Evolutionary conservation across 2,888 invertebrate species (phyloP).

Genomic region (Drosophila koepferae): DNA sequence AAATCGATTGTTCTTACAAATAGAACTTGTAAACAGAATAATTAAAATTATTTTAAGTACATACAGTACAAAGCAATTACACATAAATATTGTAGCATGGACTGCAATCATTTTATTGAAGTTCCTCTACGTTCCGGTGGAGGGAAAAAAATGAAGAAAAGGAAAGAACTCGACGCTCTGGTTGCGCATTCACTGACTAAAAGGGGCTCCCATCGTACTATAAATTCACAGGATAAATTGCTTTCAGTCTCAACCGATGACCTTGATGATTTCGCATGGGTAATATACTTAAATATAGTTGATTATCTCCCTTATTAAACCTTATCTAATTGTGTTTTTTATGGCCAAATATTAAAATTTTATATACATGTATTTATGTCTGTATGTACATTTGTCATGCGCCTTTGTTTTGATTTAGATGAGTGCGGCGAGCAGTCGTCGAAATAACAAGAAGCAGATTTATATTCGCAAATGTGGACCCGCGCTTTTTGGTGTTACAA

Average conservation of each 20-base stretch:
- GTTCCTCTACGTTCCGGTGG: conserved; percentile 87
- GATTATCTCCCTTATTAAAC: conserved; percentile 1
- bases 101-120: conserved; percentile 88
- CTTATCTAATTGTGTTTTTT: conserved; percentile 12
- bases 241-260: conserved; percentile 88
- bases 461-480: conserved; percentile 82
- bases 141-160: conserved; percentile 91
- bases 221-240: conserved; percentile 87
- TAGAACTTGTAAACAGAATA: conserved; percentile 14
- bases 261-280: conserved; percentile 86
- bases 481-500: conserved; percentile 76
- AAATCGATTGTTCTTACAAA: conserved; percentile 10
- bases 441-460: conserved; percentile 78
- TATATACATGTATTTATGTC: not conserved
- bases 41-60: conserved; percentile 1
- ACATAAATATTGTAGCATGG: conserved; percentile 82
- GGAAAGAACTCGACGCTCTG: conserved; percentile 91
- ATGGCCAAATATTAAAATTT: not conserved
- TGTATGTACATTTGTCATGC: conserved; percentile 8
- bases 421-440: conserved; percentile 71
- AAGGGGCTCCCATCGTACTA: conserved; percentile 65
- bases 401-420: conserved; percentile 54
- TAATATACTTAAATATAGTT: conserved; percentile 51
- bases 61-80: not conserved
- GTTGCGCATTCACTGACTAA: conserved; percentile 86